These are phyloP conservation scores for Danaus chrysippus DNA, from an alignment of 2,888 invertebrate species.

Conservation along the genomic window DNA sequence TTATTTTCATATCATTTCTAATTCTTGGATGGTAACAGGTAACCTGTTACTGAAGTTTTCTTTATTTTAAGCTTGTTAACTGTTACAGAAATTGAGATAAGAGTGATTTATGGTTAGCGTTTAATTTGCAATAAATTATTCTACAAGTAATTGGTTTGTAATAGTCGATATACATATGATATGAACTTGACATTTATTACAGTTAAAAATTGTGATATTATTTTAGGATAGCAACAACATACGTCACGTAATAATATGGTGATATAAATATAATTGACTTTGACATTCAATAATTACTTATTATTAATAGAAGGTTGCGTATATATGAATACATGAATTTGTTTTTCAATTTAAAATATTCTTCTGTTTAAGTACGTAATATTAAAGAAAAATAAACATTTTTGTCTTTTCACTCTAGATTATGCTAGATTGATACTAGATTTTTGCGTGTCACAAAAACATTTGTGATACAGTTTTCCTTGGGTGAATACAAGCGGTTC, in stretches of 20 bases:
- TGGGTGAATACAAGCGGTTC: too few species aligned
- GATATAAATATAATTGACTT: background rate
- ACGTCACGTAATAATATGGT: background rate
- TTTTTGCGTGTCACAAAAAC: too few species aligned
- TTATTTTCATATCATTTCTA: slow-evolving; percentile 4
- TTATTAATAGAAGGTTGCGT: background rate
- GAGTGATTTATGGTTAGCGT: slow-evolving; percentile 2
- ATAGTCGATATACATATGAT: background rate
- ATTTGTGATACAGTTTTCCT: too few species aligned
- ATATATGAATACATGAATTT: too few species aligned
- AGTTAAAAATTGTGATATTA: background rate
- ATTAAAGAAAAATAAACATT: too few species aligned
- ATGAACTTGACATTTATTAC: background rate
- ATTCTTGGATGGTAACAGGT: slow-evolving; percentile 1
- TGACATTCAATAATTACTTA: background rate
- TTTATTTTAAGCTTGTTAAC: background rate
- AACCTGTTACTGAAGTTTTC: too few species aligned
- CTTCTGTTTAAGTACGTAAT: too few species aligned
- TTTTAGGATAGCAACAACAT: background rate
- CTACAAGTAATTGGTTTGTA: background rate
- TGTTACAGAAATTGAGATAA: background rate
- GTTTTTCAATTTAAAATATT: too few species aligned
- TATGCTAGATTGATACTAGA: too few species aligned
- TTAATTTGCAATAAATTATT: background rate
- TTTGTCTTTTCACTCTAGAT: too few species aligned